phyloP scores from a whole-genome alignment of 1,140 invertebrate species.

The Drosophila nigromelanica region DNA sequence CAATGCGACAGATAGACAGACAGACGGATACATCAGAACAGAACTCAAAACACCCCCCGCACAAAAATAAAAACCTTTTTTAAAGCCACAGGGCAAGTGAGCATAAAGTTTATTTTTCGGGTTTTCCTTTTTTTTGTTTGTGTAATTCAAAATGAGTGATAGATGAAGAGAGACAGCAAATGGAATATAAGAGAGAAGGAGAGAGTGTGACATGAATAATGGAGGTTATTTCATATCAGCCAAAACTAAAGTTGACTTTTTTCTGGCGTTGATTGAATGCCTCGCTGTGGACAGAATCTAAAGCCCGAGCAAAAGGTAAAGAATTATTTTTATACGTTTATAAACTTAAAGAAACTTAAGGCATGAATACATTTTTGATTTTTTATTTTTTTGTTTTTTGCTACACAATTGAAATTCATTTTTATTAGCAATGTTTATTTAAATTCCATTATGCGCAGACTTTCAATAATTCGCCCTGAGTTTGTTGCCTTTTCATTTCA shows the following conservation, averaged over 20 bases:
- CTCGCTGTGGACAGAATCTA: conserved; percentile 2
- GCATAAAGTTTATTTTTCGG: conserved; percentile 54
- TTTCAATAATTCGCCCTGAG: conserved; percentile 2
- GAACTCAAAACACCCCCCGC: not conserved
- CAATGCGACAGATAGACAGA: conserved; percentile 44
- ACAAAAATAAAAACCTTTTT: conserved; percentile 53
- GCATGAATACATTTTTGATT: not conserved
- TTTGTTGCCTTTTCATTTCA: conserved; percentile 27
- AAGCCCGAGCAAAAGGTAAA: not conserved
- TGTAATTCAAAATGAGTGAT: conserved; percentile 51
- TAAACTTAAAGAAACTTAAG: not conserved
- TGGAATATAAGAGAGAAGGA: not conserved
- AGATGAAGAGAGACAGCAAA: conserved; percentile 16
- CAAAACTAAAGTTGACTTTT: conserved; percentile 53
- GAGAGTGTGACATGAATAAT: conserved; percentile 37
- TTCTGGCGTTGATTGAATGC: conserved; percentile 48
- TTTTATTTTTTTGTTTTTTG: not conserved
- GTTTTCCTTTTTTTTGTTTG: conserved; percentile 13
- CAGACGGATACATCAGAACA: conserved; percentile 24
- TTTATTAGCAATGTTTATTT: conserved; percentile 12
- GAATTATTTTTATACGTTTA: not conserved
- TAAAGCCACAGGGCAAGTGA: conserved; percentile 67
- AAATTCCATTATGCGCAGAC: not conserved
- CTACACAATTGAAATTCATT: conserved; percentile 5
- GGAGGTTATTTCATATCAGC: conserved; percentile 46